Evolutionary conservation across 2,797 vertebrate species (phyloP).

Genomic region (Cyprinodon diabolis): DNA sequence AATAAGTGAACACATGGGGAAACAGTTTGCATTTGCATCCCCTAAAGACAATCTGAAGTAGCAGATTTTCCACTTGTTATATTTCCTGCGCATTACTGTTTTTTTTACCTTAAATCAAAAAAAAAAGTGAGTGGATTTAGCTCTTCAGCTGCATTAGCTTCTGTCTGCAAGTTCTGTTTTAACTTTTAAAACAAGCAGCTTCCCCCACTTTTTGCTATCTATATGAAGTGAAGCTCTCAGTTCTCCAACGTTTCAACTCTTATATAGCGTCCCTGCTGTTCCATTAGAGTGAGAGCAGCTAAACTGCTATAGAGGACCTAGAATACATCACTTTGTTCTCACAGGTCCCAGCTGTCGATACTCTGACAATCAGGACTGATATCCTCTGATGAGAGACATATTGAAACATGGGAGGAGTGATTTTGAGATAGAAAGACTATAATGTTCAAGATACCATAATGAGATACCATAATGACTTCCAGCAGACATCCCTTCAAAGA

Average conservation of each 20-base stretch:
- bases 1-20: not conserved
- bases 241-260: slow-evolving; percentile 11
- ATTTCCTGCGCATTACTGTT: slow-evolving; percentile 16
- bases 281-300: slow-evolving; percentile 6
- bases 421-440: slow-evolving; percentile 39
- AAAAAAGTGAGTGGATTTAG: slow-evolving; percentile 4
- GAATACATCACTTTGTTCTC: slow-evolving; percentile 2
- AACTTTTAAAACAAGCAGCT: slow-evolving; percentile 4
- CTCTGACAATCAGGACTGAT: not conserved
- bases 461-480: slow-evolving; percentile 10
- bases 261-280: slow-evolving; percentile 8
- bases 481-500: slow-evolving; percentile 37
- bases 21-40: not conserved
- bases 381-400: slow-evolving; percentile 6
- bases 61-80: not conserved
- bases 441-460: slow-evolving; percentile 8
- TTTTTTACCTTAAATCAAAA: slow-evolving; percentile 1
- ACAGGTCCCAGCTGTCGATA: not conserved
- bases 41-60: not conserved
- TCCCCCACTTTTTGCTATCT: slow-evolving; percentile 17
- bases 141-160: slow-evolving; percentile 39
- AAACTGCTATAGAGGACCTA: slow-evolving; percentile 9
- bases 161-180: not conserved
- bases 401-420: slow-evolving; percentile 31
- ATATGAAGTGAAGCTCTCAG: not conserved